Evolutionary conservation across 1,140 invertebrate species (phyloP).

Genomic region (Danaus plexippus): DNA sequence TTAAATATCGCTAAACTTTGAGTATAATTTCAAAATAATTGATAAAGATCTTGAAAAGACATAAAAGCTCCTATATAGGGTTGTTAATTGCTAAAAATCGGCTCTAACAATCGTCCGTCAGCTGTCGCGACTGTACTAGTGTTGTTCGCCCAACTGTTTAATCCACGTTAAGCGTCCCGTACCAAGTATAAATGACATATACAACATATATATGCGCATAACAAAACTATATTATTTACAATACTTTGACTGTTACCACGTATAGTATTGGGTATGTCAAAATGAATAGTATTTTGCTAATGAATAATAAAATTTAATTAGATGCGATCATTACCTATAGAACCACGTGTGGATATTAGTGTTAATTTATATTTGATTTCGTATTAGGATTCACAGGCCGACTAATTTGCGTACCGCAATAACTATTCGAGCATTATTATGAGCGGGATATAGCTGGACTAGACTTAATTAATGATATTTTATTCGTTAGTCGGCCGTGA

Average conservation of each 20-base stretch:
- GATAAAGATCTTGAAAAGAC: conserved; percentile 17
- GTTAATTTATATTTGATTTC: no score
- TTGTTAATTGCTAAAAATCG: conserved; percentile 44
- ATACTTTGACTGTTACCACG: conserved; percentile 1
- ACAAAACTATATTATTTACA: no score
- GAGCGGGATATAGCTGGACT: no score
- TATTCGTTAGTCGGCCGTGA: no score
- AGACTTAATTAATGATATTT: no score
- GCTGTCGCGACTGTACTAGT: conserved; percentile 53
- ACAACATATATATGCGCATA: no score
- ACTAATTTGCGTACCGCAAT: no score
- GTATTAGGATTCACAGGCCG: no score
- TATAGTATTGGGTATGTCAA: conserved; percentile 1
- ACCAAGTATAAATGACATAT: no score
- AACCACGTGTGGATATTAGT: neutral
- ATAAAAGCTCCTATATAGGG: conserved; percentile 31
- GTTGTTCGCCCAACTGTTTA: conserved; percentile 49
- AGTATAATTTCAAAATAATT: conserved; percentile 8
- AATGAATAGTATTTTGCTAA: neutral
- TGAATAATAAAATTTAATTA: conserved; percentile 1
- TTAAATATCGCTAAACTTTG: no score
- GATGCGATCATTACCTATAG: neutral
- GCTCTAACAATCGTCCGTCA: conserved; percentile 37
- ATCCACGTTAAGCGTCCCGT: conserved; percentile 37
- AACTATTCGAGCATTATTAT: no score